Evolutionary conservation across 1,140 invertebrate species (phyloP).

Genomic region (Zaprionus lachaisei): DNA sequence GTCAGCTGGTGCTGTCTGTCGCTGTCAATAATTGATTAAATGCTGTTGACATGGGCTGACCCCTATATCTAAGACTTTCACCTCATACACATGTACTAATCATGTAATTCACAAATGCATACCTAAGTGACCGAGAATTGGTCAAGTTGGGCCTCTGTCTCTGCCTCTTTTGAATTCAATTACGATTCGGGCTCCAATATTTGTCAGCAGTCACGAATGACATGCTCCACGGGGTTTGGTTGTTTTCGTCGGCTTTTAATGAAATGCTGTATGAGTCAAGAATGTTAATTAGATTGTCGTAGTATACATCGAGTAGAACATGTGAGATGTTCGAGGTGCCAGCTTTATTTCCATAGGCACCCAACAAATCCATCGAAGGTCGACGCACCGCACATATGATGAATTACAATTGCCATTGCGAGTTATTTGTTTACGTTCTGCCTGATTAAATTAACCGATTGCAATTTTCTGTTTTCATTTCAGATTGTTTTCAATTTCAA

Average conservation of each 20-base stretch:
- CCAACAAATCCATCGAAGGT: slow-evolving; percentile 41
- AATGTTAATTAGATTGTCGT: slow-evolving; percentile 63
- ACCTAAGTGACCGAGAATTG: neutral
- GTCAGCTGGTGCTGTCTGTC: slow-evolving; percentile 38
- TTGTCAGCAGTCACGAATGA: slow-evolving; percentile 11
- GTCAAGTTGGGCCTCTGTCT: neutral
- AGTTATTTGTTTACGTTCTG: slow-evolving; percentile 36
- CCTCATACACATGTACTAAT: neutral
- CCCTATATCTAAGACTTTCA: slow-evolving; percentile 8
- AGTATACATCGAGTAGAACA: slow-evolving; percentile 40
- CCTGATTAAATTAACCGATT: slow-evolving; percentile 52
- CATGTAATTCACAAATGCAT: slow-evolving; percentile 2
- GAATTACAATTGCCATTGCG: slow-evolving; percentile 45
- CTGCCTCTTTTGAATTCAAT: neutral
- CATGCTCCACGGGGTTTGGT: slow-evolving; percentile 7
- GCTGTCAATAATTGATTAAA: slow-evolving; percentile 12
- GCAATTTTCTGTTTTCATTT: slow-evolving; percentile 42
- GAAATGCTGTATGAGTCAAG: slow-evolving; percentile 42
- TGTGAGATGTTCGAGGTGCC: slow-evolving; percentile 23
- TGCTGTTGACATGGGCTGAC: neutral
- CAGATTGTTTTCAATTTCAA: slow-evolving; percentile 50
- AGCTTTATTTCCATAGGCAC: slow-evolving; percentile 30
- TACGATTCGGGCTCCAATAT: neutral
- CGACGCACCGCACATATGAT: slow-evolving; percentile 34
- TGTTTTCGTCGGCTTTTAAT: slow-evolving; percentile 32